A percentile compares a stretch with the other conserved stretches of the same genome.
phyloP scores from a whole-genome alignment of 2,797 vertebrate genomes.

The Pseudotriccus pelzelni region DNA sequence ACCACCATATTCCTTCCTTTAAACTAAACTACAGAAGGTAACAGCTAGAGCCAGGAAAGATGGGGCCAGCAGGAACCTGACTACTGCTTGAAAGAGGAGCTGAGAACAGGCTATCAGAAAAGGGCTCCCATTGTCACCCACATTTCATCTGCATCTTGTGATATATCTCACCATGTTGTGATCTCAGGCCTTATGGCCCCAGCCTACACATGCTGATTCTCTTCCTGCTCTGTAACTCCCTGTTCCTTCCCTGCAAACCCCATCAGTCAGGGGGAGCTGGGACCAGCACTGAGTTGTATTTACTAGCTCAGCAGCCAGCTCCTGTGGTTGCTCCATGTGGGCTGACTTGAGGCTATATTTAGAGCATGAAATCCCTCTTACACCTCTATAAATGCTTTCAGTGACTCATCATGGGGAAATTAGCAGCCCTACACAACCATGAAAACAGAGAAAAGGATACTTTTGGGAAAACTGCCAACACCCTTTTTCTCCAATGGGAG shows the following conservation, averaged over 20 bases:
- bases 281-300: background rate
- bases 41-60: background rate
- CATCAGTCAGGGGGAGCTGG: background rate
- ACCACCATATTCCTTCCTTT: background rate
- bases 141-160: background rate
- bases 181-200: background rate
- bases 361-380: constrained; percentile 22
- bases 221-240: background rate
- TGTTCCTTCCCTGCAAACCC: background rate
- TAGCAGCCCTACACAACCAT: background rate
- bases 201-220: background rate
- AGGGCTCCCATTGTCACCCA: background rate
- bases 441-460: constrained; percentile 10
- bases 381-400: constrained; percentile 6
- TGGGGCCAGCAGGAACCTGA: background rate
- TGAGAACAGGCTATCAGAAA: background rate
- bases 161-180: background rate
- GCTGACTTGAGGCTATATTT: constrained; percentile 7
- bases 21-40: background rate
- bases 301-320: constrained; percentile 4
- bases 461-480: background rate
- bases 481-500: background rate
- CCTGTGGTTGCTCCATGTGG: background rate
- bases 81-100: background rate
- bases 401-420: background rate